A percentile compares a stretch with the other conserved stretches of the same genome.
Evolutionary conservation across 1,140 invertebrate genomes (phyloP).

Genomic region (Microplitis demolitor): DNA sequence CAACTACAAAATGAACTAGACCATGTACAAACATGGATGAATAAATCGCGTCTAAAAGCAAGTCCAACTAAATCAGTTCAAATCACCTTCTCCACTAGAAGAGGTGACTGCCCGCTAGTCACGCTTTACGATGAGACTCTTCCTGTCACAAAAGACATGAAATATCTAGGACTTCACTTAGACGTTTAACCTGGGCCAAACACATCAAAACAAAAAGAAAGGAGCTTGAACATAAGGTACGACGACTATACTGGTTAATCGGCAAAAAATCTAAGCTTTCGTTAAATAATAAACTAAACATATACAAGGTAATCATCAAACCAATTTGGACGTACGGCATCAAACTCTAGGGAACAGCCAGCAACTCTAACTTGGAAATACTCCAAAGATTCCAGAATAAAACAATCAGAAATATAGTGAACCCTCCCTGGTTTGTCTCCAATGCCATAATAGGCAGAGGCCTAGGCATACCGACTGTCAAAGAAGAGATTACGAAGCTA

Average conservation of each 20-base stretch:
- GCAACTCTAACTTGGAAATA: background rate
- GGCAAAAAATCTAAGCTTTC: no score
- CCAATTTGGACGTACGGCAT: background rate
- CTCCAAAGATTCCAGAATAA: background rate
- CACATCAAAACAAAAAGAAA: no score
- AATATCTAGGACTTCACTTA: no score
- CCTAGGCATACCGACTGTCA: no score
- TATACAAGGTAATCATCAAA: background rate
- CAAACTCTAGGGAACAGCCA: background rate
- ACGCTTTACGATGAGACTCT: no score
- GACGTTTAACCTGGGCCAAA: no score
- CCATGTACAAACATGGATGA: conserved; percentile 32
- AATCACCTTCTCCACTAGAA: conserved; percentile 33
- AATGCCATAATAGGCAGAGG: background rate
- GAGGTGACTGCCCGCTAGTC: no score
- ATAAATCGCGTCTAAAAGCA: conserved; percentile 40
- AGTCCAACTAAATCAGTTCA: conserved; percentile 40
- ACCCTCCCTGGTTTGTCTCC: background rate
- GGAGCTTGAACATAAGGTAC: no score
- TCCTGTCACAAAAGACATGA: no score
- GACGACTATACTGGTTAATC: no score
- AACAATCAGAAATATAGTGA: background rate
- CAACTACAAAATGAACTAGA: conserved; percentile 33
- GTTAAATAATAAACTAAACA: no score
- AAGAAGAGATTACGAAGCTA: background rate